phyloP scores from a whole-genome alignment of 1,140 invertebrate genomes.

The Bombus vancouverensis region DNA sequence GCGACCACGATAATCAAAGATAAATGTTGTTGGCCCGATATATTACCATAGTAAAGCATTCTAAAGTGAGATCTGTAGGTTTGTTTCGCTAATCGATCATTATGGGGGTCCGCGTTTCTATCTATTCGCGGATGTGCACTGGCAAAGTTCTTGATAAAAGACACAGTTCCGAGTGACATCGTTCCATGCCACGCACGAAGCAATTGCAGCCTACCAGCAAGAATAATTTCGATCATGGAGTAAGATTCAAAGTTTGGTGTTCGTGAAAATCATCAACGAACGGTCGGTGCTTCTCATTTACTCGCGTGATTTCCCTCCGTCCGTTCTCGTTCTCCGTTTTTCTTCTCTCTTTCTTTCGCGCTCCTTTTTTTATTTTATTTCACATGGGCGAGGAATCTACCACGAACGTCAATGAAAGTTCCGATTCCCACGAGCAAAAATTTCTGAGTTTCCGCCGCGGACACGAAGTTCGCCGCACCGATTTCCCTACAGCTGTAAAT shows the following conservation, averaged over 20 bases:
- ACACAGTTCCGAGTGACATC: neutral
- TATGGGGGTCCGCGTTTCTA: conserved; percentile 48
- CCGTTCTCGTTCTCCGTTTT: no score
- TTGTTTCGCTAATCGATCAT: conserved; percentile 67
- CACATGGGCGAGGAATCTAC: conserved; percentile 1
- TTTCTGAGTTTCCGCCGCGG: conserved; percentile 61
- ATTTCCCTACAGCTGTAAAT: conserved; percentile 76
- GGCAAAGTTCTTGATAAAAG: conserved; percentile 21
- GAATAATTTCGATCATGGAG: conserved; percentile 46
- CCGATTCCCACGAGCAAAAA: conserved; percentile 59
- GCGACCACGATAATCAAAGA: conserved; percentile 71
- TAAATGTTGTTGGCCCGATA: conserved; percentile 69
- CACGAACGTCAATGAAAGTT: conserved; percentile 61
- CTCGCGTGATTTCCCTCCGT: neutral
- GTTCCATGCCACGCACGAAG: neutral
- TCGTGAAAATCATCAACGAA: conserved; percentile 14
- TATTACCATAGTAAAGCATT: conserved; percentile 29
- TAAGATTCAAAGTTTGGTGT: conserved; percentile 29
- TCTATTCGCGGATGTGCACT: neutral
- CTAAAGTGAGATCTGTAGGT: conserved; percentile 44
- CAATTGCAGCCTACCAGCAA: neutral
- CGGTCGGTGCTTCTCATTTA: neutral
- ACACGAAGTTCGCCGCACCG: conserved; percentile 63
- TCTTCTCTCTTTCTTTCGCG: neutral
- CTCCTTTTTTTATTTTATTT: conserved; percentile 22